Evolutionary conservation across 2,888 invertebrate species (phyloP).

Genomic region (Cheilosia variabilis): DNA sequence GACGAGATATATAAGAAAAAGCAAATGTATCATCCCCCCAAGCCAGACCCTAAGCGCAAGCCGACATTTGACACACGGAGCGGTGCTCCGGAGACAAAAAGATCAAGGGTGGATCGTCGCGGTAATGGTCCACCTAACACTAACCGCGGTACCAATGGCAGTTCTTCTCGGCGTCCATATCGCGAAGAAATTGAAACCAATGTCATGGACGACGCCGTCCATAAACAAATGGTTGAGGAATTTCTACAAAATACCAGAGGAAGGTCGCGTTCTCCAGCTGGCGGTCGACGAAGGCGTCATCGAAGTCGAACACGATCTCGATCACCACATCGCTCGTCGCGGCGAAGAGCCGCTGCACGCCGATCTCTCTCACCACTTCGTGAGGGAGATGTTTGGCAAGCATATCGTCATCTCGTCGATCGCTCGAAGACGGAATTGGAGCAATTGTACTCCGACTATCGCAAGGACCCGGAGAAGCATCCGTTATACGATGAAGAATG

Average conservation of each 20-base stretch:
- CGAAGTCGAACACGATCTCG: slow-evolving; percentile 75
- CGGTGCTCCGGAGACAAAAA: slow-evolving; percentile 41
- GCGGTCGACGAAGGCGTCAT: slow-evolving; percentile 56
- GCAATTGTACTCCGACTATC: slow-evolving; percentile 85
- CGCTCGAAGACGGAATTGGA: slow-evolving; percentile 79
- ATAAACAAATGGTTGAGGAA: slow-evolving; percentile 81
- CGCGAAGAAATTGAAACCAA: slow-evolving; percentile 18
- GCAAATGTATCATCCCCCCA: slow-evolving; percentile 60
- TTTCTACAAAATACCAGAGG: slow-evolving; percentile 77
- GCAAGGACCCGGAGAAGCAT: slow-evolving; percentile 92
- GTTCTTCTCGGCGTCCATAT: slow-evolving; percentile 41
- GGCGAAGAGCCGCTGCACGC: slow-evolving; percentile 49
- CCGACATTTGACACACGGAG: slow-evolving; percentile 73
- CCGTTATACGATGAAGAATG: slow-evolving; percentile 93
- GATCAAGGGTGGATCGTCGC: slow-evolving; percentile 33
- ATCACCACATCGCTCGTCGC: slow-evolving; percentile 38
- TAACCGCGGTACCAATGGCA: slow-evolving; percentile 5
- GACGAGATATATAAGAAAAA: slow-evolving; percentile 79
- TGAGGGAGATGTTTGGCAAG: slow-evolving; percentile 81
- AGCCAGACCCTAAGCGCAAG: slow-evolving; percentile 68
- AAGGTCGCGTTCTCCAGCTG: slow-evolving; percentile 56
- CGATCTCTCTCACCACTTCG: slow-evolving; percentile 80
- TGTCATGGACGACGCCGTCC: slow-evolving; percentile 80
- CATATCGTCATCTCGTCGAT: slow-evolving; percentile 81
- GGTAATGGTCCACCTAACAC: neutral